phyloP scores from a whole-genome alignment of 1,140 invertebrate species.

The Apocrypta bakeri region DNA sequence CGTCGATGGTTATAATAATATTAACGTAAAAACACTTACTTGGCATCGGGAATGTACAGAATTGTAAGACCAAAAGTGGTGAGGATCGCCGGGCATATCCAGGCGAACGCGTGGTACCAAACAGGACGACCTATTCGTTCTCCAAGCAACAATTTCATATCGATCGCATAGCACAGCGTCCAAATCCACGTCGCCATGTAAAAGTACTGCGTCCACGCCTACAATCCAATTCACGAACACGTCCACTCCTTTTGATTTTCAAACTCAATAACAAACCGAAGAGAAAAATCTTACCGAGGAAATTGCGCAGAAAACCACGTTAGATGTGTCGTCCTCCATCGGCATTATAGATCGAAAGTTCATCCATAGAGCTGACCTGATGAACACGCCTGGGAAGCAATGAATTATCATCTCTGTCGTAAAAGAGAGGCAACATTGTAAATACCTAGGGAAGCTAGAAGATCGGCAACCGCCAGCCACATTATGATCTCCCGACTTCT shows the following conservation, averaged over 20 bases:
- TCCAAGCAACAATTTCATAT: constrained; percentile 81
- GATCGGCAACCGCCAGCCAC: constrained; percentile 85
- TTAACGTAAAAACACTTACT: constrained; percentile 75
- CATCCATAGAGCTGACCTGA: constrained; percentile 82
- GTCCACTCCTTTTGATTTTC: neutral
- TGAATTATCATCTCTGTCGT: too few relatives aligned
- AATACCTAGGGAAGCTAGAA: constrained; percentile 83
- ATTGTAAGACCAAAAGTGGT: constrained; percentile 81
- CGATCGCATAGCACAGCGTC: constrained; percentile 88
- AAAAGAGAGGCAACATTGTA: neutral
- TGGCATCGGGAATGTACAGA: constrained; percentile 84
- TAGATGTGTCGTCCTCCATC: constrained; percentile 78
- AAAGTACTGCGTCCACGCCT: constrained; percentile 91
- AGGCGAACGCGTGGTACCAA: constrained; percentile 81
- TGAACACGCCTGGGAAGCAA: constrained; percentile 79
- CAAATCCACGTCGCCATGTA: constrained; percentile 89
- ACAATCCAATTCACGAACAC: constrained; percentile 58
- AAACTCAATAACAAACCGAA: neutral
- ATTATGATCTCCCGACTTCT: constrained; percentile 83
- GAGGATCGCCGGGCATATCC: constrained; percentile 81
- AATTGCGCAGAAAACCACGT: constrained; percentile 82
- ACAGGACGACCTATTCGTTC: constrained; percentile 76
- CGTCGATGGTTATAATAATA: neutral
- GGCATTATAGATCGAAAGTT: constrained; percentile 80
- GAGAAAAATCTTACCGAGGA: constrained; percentile 78